Evolutionary conservation across 2,797 vertebrate genomes (phyloP).

Genomic region (Sebastes umbrosus): DNA sequence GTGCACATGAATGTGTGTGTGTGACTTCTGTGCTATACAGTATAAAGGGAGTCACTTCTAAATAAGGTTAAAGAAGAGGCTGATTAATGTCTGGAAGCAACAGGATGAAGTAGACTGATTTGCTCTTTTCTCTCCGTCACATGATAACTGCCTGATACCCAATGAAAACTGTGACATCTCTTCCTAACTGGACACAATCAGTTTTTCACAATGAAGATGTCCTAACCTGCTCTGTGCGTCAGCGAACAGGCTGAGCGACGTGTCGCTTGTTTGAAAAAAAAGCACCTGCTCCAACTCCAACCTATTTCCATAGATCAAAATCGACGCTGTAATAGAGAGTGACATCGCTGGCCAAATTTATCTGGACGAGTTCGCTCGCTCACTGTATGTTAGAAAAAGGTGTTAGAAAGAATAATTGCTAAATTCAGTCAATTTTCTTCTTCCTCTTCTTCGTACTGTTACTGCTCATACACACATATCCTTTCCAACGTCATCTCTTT

Average conservation of each 20-base stretch:
- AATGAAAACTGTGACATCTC: conserved; percentile 44
- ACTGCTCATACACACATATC: not conserved
- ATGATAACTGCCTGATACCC: not conserved
- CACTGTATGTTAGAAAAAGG: too few species aligned
- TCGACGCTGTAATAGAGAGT: too few species aligned
- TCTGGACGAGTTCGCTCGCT: too few species aligned
- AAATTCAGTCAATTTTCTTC: not conserved
- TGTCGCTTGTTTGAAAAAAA: too few species aligned
- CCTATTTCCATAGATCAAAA: too few species aligned
- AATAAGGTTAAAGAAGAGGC: not conserved
- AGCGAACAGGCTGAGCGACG: too few species aligned
- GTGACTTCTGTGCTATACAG: not conserved
- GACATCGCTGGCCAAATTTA: too few species aligned
- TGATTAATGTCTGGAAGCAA: not conserved
- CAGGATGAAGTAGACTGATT: not conserved
- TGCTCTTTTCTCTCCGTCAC: conserved; percentile 17
- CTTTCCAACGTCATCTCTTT: not conserved
- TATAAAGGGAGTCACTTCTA: not conserved
- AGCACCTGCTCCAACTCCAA: too few species aligned
- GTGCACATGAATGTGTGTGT: not conserved
- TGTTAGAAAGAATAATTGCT: conserved; percentile 28
- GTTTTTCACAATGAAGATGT: too few species aligned
- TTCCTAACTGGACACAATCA: not conserved
- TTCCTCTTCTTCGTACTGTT: not conserved
- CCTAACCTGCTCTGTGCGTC: too few species aligned